A percentile compares a stretch with the other conserved stretches of the same genome.
Evolutionary conservation across 2,113 vertebrate genomes (phyloP).

Genomic region (Elgaria multicarinata): DNA sequence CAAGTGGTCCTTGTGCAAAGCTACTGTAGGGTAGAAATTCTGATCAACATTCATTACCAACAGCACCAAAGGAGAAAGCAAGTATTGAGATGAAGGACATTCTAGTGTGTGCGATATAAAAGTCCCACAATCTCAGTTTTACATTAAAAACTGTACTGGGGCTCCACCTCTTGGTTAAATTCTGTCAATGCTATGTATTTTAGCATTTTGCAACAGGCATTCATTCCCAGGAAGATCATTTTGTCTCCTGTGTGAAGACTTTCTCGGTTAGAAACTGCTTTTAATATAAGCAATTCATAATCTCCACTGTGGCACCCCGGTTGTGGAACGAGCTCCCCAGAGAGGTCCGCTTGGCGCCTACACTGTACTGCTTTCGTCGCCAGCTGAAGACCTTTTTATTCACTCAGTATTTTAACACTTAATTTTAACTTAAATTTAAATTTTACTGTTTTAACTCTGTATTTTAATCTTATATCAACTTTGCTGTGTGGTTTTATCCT

Average conservation of each 20-base stretch:
- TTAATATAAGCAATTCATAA: too few species aligned
- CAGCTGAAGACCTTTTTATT: too few species aligned
- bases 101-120: background rate
- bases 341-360: too few species aligned
- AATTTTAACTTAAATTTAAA: too few species aligned
- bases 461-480: too few species aligned
- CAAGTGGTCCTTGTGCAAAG: background rate
- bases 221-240: background rate
- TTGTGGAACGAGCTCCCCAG: too few species aligned
- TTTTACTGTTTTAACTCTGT: too few species aligned
- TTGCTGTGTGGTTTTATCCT: too few species aligned
- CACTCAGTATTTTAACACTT: too few species aligned
- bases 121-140: background rate
- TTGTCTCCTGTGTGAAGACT: background rate
- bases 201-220: background rate
- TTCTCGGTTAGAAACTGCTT: background rate
- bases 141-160: slow-evolving; percentile 37
- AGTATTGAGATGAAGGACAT: background rate
- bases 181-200: background rate
- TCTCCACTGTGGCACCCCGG: too few species aligned
- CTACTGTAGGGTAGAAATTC: background rate
- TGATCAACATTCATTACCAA: background rate
- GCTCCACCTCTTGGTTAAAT: slow-evolving; percentile 69
- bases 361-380: too few species aligned
- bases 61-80: background rate